Conservation (phyloP, 2,888 invertebrate genomes). For the Orthosia gothica region DNA sequence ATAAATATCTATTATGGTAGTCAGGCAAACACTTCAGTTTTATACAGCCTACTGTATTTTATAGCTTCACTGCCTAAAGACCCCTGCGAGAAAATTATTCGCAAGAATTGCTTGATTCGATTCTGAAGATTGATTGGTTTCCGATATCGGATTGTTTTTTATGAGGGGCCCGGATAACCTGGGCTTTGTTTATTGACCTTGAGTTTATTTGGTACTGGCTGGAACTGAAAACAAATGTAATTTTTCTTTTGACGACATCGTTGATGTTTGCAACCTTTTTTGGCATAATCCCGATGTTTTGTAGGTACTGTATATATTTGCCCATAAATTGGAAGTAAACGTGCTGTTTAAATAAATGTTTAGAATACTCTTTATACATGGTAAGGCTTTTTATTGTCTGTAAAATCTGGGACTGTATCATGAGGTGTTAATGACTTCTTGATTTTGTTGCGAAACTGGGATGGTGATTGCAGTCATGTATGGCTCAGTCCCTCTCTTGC, state of each 20-base stretch:
- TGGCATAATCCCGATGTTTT: neutral
- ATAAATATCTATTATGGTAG: constrained; percentile 57
- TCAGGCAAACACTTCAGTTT: constrained; percentile 53
- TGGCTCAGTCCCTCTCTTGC: neutral
- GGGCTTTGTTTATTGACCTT: constrained; percentile 22
- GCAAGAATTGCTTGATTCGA: constrained; percentile 45
- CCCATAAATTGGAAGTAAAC: too few species aligned
- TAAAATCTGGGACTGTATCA: neutral
- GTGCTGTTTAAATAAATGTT: neutral
- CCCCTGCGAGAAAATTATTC: constrained; percentile 56
- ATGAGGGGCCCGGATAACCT: constrained; percentile 20
- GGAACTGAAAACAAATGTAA: neutral
- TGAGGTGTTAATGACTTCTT: neutral
- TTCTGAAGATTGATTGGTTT: constrained; percentile 55
- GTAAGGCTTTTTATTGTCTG: neutral
- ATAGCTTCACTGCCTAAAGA: constrained; percentile 32
- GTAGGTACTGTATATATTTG: neutral
- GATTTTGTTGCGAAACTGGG: neutral
- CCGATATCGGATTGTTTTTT: constrained; percentile 49
- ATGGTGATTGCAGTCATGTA: neutral
- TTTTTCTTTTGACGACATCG: neutral
- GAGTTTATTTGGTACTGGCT: constrained; percentile 3
- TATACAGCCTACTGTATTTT: constrained; percentile 52
- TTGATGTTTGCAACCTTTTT: constrained; percentile 2
- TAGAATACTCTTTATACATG: too few species aligned